Evolutionary conservation across 1,140 invertebrate genomes (phyloP).

Genomic region (Drosophila orosa): DNA sequence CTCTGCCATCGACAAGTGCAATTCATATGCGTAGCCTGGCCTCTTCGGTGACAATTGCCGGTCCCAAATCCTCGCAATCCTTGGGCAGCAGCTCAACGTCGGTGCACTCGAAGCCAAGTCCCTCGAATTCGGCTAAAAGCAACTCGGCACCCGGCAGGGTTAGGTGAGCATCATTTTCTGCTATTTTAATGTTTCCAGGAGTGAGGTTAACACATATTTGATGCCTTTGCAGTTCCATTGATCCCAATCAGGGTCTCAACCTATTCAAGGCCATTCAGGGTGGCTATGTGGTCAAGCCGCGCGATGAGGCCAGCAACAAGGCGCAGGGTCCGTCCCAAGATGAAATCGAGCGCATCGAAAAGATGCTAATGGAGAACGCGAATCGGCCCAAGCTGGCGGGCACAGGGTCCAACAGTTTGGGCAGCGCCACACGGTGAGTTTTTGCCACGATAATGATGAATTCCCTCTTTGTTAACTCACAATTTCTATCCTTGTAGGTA

Average conservation of each 20-base stretch:
- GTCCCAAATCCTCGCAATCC: slow-evolving; percentile 84
- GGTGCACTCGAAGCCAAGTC: slow-evolving; percentile 82
- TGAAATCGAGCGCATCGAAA: slow-evolving; percentile 87
- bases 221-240: slow-evolving; percentile 78
- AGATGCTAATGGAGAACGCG: slow-evolving; percentile 84
- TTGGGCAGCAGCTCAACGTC: slow-evolving; percentile 84
- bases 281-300: slow-evolving; percentile 91
- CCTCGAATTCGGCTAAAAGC: slow-evolving; percentile 83
- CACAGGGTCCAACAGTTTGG: slow-evolving; percentile 82
- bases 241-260: slow-evolving; percentile 82
- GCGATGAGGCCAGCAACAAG: slow-evolving; percentile 89
- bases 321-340: slow-evolving; percentile 87
- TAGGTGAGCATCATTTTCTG: slow-evolving; percentile 34
- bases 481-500: slow-evolving; percentile 52
- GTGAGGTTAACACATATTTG: not conserved
- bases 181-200: not conserved
- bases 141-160: slow-evolving; percentile 83
- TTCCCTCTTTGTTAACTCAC: not conserved
- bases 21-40: slow-evolving; percentile 88
- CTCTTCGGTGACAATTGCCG: slow-evolving; percentile 89
- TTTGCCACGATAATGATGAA: not conserved
- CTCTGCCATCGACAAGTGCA: slow-evolving; percentile 83
- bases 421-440: slow-evolving; percentile 77
- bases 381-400: slow-evolving; percentile 76
- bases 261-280: slow-evolving; percentile 88